A percentile compares a stretch with the other conserved stretches of the same genome.
These are phyloP conservation scores for Noctua fimbriata DNA, from an alignment of 2,888 invertebrate species.

Conservation along the genomic window DNA sequence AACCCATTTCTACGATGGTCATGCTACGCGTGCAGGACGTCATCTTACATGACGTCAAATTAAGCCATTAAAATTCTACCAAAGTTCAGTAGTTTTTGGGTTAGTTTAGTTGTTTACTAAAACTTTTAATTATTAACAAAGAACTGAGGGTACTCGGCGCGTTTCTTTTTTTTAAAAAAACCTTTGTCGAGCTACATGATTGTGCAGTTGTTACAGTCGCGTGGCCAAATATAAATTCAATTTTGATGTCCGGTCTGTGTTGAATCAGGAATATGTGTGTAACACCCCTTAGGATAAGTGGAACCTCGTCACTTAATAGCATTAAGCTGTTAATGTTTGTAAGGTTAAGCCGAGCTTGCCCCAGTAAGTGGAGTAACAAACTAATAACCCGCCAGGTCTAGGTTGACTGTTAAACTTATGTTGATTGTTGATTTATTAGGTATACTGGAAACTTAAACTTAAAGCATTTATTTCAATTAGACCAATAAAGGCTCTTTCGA, in stretches of 20 bases:
- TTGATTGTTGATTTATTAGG: not conserved
- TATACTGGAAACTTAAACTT: no score
- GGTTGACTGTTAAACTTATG: not conserved
- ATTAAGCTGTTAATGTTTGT: slow-evolving; percentile 7
- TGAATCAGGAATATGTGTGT: not conserved
- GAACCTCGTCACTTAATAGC: not conserved
- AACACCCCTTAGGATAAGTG: not conserved
- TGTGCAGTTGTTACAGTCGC: not conserved
- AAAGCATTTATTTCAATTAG: no score
- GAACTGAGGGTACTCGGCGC: not conserved
- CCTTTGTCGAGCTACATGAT: not conserved
- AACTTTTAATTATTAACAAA: no score
- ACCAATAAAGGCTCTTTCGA: no score
- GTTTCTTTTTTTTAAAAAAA: not conserved
- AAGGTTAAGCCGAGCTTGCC: slow-evolving; percentile 27
- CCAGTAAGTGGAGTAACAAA: not conserved
- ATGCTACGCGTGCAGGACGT: no score
- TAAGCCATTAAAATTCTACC: no score
- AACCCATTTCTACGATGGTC: no score
- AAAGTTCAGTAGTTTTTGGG: no score
- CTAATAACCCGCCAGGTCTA: not conserved
- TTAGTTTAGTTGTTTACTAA: no score
- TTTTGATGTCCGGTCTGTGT: not conserved
- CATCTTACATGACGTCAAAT: no score
- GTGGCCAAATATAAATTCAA: not conserved